Percentiles rank a stretch among this genome's conserved stretches.
Conservation (phyloP, 2,888 invertebrate genomes). For the Xanthorhoe designata region DNA sequence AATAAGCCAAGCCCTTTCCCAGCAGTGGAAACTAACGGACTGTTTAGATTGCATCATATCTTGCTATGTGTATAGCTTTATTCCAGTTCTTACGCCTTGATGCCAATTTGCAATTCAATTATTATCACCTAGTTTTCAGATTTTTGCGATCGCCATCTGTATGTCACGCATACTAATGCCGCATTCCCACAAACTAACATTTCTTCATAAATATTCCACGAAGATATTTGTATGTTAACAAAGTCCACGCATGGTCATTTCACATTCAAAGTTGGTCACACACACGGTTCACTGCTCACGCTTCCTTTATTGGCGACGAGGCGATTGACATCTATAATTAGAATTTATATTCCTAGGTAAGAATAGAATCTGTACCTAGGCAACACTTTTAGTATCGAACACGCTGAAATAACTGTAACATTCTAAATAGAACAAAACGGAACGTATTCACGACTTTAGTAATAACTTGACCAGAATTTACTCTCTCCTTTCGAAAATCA, state of each 20-base stretch:
- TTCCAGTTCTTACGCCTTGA: too few relatives aligned
- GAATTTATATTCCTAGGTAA: slow-evolving; percentile 4
- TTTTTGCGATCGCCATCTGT: not conserved
- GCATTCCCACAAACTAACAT: slow-evolving; percentile 51
- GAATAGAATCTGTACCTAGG: not conserved
- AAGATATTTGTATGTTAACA: slow-evolving; percentile 56
- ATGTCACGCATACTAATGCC: slow-evolving; percentile 6
- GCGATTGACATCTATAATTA: slow-evolving; percentile 19
- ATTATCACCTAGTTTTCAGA: not conserved
- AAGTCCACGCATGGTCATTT: slow-evolving; percentile 58
- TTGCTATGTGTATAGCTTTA: too few relatives aligned
- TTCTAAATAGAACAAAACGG: not conserved
- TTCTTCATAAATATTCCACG: slow-evolving; percentile 59
- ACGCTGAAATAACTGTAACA: not conserved
- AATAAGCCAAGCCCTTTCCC: too few relatives aligned
- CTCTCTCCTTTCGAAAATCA: not conserved
- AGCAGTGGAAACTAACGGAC: too few relatives aligned
- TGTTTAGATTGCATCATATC: too few relatives aligned
- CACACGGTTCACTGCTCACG: slow-evolving; percentile 41
- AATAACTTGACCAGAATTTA: too few relatives aligned
- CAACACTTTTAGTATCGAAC: not conserved
- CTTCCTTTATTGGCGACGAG: slow-evolving; percentile 26
- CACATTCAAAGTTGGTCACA: slow-evolving; percentile 54
- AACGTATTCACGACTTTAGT: too few relatives aligned
- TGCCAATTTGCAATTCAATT: not conserved